Evolutionary conservation across 2,797 vertebrate species (phyloP), one percentile per base, ranked within the genome.

Genomic region (Tarsius wallacei): DNA sequence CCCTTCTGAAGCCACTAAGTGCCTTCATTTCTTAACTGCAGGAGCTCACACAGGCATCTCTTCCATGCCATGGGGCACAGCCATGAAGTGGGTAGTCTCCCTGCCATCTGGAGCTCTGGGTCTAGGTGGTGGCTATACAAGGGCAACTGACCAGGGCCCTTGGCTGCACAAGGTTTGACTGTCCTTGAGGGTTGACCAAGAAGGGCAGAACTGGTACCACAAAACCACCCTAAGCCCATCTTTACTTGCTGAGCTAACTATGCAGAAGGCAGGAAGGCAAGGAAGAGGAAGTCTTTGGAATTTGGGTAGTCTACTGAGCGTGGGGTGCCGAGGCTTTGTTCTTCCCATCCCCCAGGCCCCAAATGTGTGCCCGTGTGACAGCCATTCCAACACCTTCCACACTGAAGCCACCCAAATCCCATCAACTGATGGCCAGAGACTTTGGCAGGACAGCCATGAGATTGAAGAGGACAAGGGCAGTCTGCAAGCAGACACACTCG

Each of bases 131-230:
- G 9, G 8, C 36, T 6, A 10, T 5, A 7, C 14, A 16, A 3
- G 74, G 49, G 2, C 53, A 36, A 21, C 31, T 26, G 16, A 9
- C 31, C 14, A 2, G 11, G 4, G 70, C 24, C 49, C 57, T 63
- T 49, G n/a, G 63, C 16, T 8, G 8, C 59, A 42, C 24, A 53
- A 63, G 31, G 21, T 74, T 8, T 51, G 31, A 24, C 31, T 1
- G 2, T 7, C n/a, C 3, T 28, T 6, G 0, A 33, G 51, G 55
- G 3, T 15, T 66, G 5, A 31, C 66, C 2, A 22, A 31, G 12
- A 68, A 49, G 33, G 19, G 31, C 36, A 76, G 78, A 57, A 11
- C 3, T 16, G 36, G 36, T 7, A 4, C 7, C 1, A 0, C 13
- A 55, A 55, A 80, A 28, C 42, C 53, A 55, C 15, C 3, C 28